Evolutionary conservation across 2,113 vertebrate genomes (phyloP).

Genomic region (Beaufortia kweichowensis): DNA sequence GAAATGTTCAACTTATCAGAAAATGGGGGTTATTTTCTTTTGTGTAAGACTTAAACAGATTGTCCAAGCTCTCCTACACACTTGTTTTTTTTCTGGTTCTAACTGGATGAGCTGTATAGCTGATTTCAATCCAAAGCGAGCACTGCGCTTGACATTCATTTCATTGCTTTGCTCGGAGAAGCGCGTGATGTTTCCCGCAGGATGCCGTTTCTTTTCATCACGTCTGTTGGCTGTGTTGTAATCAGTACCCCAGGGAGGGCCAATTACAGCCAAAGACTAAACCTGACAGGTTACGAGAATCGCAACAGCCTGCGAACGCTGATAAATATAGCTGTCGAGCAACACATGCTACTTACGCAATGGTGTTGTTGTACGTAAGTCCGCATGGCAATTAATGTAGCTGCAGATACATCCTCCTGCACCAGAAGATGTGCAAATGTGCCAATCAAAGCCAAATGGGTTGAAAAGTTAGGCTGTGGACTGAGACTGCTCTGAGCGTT

Average conservation of each 20-base stretch:
- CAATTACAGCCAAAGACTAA: constrained; percentile 37
- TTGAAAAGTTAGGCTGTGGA: constrained; percentile 50
- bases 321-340: constrained; percentile 13
- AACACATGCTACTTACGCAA: not conserved
- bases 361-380: constrained; percentile 34
- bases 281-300: not conserved
- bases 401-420: constrained; percentile 37
- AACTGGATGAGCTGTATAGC: constrained; percentile 8
- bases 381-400: constrained; percentile 21
- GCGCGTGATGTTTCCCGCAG: constrained; percentile 28
- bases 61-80: constrained; percentile 26
- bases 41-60: constrained; percentile 1
- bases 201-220: constrained; percentile 42
- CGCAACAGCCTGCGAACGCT: not conserved
- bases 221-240: constrained; percentile 1
- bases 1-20: constrained; percentile 26
- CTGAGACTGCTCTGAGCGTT: constrained; percentile 46
- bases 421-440: constrained; percentile 29
- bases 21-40: constrained; percentile 25
- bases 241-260: constrained; percentile 14
- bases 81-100: constrained; percentile 10
- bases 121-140: constrained; percentile 52
- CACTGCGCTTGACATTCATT: constrained; percentile 10
- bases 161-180: constrained; percentile 35
- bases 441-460: constrained; percentile 46